phyloP scores from a whole-genome alignment of 1,140 invertebrate genomes.

The Dinoponera quadriceps region DNA sequence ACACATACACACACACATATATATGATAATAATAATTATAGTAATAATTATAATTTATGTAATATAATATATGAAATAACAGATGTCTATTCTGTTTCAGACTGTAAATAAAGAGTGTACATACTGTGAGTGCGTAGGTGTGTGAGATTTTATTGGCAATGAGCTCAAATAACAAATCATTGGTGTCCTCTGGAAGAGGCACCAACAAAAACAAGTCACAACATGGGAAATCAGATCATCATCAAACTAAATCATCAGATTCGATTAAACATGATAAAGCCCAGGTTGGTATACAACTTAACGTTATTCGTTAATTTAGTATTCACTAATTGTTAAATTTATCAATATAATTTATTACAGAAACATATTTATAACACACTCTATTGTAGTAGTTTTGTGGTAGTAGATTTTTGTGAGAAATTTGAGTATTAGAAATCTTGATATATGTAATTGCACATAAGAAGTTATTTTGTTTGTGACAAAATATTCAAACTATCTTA shows the following conservation, averaged over 20 bases:
- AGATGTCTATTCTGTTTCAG: conserved; percentile 79
- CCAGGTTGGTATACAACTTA: conserved; percentile 75
- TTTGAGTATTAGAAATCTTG: neutral
- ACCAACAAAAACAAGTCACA: conserved; percentile 82
- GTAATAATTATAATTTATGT: no score
- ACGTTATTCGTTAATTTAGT: no score
- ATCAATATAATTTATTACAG: neutral
- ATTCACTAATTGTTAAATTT: conserved; percentile 1
- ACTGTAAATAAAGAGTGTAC: conserved; percentile 87
- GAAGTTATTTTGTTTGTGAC: neutral
- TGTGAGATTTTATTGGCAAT: conserved; percentile 82
- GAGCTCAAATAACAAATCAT: conserved; percentile 84
- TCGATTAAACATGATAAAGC: conserved; percentile 83
- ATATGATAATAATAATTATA: conserved; percentile 4
- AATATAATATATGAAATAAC: neutral
- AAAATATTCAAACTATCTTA: neutral
- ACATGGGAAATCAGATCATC: conserved; percentile 84
- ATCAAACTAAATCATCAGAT: conserved; percentile 83
- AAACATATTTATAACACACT: neutral
- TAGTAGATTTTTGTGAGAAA: neutral
- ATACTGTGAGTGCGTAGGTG: conserved; percentile 81
- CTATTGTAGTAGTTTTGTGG: neutral
- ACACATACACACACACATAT: neutral
- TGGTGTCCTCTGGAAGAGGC: conserved; percentile 83
- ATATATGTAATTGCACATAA: no score